Percentiles rank a stretch among this genome's conserved stretches.
Evolutionary conservation across 1,140 invertebrate genomes (phyloP).

Genomic region (Elymnias hypermnestra): DNA sequence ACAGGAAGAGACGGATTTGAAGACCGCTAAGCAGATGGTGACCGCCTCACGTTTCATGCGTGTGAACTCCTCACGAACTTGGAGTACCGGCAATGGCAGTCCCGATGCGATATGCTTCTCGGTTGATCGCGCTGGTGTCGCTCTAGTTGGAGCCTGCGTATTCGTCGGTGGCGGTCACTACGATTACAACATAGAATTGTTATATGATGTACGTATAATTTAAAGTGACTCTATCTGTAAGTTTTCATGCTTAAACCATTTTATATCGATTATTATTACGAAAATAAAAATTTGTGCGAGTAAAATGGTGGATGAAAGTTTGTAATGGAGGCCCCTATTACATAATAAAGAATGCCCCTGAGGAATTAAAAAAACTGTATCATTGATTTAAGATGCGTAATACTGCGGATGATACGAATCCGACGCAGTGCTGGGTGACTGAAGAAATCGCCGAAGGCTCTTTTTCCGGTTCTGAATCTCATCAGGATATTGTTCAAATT

Average conservation of each 20-base stretch:
- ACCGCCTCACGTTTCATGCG: slow-evolving; percentile 94
- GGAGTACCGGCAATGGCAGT: slow-evolving; percentile 98
- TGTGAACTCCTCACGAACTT: slow-evolving; percentile 91
- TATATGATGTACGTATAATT: slow-evolving; percentile 83
- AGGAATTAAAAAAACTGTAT: no score
- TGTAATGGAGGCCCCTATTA: no score
- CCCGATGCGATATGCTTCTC: slow-evolving; percentile 97
- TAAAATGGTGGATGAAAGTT: no score
- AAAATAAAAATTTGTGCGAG: no score
- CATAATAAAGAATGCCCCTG: no score
- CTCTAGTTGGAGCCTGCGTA: slow-evolving; percentile 90
- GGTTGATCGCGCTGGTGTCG: slow-evolving; percentile 92
- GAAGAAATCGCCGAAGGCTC: slow-evolving; percentile 43
- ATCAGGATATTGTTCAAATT: slow-evolving; percentile 87
- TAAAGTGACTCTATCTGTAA: no score
- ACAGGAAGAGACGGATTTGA: slow-evolving; percentile 78
- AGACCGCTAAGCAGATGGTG: slow-evolving; percentile 82
- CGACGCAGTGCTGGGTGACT: slow-evolving; percentile 60
- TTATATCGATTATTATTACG: no score
- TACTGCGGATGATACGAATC: slow-evolving; percentile 39
- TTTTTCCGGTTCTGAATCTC: slow-evolving; percentile 63
- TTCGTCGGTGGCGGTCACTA: slow-evolving; percentile 92
- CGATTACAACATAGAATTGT: slow-evolving; percentile 93
- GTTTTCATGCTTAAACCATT: no score
- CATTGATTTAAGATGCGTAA: slow-evolving; percentile 35